These are phyloP conservation scores for Pachymerium ferrugineum DNA, from an alignment of 2,888 invertebrate genomes.

Conservation along the genomic window DNA sequence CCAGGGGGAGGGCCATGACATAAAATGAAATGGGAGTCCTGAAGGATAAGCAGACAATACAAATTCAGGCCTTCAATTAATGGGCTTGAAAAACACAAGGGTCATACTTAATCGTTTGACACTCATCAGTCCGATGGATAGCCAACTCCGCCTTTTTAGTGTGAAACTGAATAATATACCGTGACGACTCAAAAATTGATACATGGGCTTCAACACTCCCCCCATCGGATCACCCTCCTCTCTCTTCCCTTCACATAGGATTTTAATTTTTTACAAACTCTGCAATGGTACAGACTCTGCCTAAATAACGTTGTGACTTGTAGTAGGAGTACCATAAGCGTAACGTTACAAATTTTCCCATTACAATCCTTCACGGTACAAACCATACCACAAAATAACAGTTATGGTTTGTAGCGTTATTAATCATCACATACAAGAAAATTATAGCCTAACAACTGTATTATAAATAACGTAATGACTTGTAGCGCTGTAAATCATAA, in stretches of 20 bases:
- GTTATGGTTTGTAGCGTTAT: too few species aligned
- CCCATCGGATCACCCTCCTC: not conserved
- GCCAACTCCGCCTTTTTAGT: not conserved
- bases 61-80: constrained; percentile 5
- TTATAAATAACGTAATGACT: too few species aligned
- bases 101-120: constrained; percentile 20
- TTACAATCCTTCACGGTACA: too few species aligned
- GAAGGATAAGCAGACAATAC: constrained; percentile 3
- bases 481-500: too few species aligned
- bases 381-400: too few species aligned
- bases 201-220: constrained; percentile 11
- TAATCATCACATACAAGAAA: too few species aligned
- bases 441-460: too few species aligned
- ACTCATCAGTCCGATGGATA: not conserved
- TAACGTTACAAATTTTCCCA: too few species aligned
- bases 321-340: too few species aligned
- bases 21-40: not conserved
- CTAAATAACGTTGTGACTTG: too few species aligned
- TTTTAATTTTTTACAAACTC: not conserved
- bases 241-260: not conserved
- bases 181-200: constrained; percentile 8
- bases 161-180: not conserved
- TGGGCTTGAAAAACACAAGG: not conserved
- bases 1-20: not conserved
- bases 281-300: too few species aligned